Percentiles rank a stretch among this genome's conserved stretches.
phyloP scores from a whole-genome alignment of 1,140 invertebrate genomes.

The Orius laevigatus region DNA sequence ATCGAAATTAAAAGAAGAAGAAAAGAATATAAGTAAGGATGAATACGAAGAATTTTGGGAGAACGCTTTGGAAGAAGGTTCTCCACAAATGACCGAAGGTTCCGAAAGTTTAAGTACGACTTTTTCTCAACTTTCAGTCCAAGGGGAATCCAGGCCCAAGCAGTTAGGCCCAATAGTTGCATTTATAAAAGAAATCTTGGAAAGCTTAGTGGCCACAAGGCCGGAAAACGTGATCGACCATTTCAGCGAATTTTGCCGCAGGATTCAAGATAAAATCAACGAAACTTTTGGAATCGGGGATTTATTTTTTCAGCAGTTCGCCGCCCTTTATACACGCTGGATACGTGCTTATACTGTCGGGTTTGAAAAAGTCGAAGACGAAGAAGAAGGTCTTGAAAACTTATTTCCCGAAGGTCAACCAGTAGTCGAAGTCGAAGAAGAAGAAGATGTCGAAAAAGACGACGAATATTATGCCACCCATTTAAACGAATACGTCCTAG shows the following conservation, averaged over 20 bases:
- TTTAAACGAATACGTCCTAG: not conserved
- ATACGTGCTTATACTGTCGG: not conserved
- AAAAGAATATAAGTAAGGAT: too few relatives aligned
- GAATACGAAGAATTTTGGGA: too few relatives aligned
- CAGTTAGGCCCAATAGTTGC: too few relatives aligned
- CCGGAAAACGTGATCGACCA: not conserved
- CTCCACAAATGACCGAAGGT: too few relatives aligned
- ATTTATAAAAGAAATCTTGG: not conserved
- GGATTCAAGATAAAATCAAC: not conserved
- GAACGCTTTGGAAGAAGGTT: too few relatives aligned
- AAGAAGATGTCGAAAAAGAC: not conserved
- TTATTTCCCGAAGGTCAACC: not conserved
- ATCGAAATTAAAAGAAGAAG: too few relatives aligned
- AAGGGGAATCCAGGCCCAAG: too few relatives aligned
- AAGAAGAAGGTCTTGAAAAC: conserved; percentile 2
- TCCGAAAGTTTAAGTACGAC: too few relatives aligned
- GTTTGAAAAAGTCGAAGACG: not conserved
- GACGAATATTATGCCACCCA: too few relatives aligned
- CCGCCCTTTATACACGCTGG: not conserved
- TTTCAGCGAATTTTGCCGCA: conserved; percentile 5
- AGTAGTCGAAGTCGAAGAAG: not conserved
- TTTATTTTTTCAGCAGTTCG: not conserved
- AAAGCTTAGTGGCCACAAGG: not conserved
- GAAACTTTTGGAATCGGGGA: not conserved
- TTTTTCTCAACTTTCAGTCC: too few relatives aligned